Conservation (phyloP, 1,140 invertebrate species). For the Drosophila nigrodunni region DNA sequence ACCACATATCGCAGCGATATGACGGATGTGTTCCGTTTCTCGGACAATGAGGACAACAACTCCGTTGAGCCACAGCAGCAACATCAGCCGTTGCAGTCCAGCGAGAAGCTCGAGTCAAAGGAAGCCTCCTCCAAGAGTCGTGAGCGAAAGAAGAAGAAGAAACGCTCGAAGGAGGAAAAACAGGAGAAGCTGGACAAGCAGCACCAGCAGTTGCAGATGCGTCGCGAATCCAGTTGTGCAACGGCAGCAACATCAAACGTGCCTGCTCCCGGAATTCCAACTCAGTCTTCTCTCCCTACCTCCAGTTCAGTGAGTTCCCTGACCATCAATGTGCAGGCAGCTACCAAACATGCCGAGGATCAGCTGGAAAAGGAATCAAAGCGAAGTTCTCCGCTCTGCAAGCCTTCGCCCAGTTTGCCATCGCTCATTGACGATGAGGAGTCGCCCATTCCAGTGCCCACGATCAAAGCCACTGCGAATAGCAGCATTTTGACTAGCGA, state of each 20-base stretch:
- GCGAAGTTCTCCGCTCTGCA: constrained; percentile 64
- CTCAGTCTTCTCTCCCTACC: constrained; percentile 1
- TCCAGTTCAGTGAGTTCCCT: constrained; percentile 50
- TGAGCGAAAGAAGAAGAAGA: constrained; percentile 93
- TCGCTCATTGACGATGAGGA: constrained; percentile 78
- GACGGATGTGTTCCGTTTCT: constrained; percentile 84
- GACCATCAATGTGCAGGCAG: constrained; percentile 76
- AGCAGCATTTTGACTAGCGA: constrained; percentile 13
- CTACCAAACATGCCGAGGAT: constrained; percentile 65
- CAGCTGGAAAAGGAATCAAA: constrained; percentile 51
- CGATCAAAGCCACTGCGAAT: constrained; percentile 6
- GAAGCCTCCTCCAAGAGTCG: constrained; percentile 86
- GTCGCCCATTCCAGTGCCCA: constrained; percentile 16
- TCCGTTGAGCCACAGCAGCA: constrained; percentile 47
- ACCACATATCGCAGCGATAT: constrained; percentile 80
- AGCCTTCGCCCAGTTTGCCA: constrained; percentile 80
- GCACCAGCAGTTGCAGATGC: constrained; percentile 88
- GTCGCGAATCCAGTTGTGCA: constrained; percentile 85
- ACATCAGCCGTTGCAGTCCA: constrained; percentile 38
- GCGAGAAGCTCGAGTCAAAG: constrained; percentile 55
- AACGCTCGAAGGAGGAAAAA: constrained; percentile 91
- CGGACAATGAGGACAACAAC: constrained; percentile 86
- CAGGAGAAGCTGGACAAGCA: constrained; percentile 87
- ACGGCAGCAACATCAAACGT: constrained; percentile 1
- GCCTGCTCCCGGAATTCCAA: constrained; percentile 34